Conservation (phyloP, 2,113 vertebrate species). For the Heptranchias perlo region DNA sequence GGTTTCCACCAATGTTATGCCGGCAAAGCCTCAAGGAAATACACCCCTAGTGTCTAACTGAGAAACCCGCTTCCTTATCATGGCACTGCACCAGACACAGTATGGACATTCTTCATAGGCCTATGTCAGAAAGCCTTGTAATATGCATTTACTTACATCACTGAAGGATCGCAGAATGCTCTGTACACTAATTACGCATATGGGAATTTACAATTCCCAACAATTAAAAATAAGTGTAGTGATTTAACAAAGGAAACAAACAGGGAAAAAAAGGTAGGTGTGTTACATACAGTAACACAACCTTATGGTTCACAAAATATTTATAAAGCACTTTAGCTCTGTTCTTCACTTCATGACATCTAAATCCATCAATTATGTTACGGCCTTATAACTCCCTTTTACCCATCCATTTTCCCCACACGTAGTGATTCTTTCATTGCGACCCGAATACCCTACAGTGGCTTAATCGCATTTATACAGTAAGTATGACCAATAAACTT, state of each 20-base stretch:
- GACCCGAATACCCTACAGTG: not conserved
- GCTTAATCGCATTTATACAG: no score
- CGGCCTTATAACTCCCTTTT: not conserved
- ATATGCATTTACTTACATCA: not conserved
- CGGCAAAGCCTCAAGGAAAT: not conserved
- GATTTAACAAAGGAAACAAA: not conserved
- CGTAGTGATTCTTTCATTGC: not conserved
- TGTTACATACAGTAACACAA: not conserved
- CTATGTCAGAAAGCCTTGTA: not conserved
- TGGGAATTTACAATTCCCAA: not conserved
- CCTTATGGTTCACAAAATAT: slow-evolving; percentile 18
- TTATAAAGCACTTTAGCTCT: not conserved
- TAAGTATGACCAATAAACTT: not conserved
- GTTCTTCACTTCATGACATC: not conserved
- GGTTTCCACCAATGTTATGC: not conserved
- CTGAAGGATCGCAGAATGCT: not conserved
- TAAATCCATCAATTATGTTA: slow-evolving; percentile 17
- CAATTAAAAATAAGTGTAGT: not conserved
- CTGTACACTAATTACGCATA: not conserved
- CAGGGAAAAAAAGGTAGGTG: not conserved
- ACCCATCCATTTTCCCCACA: not conserved
- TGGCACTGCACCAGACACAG: not conserved
- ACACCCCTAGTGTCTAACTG: not conserved
- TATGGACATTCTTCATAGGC: not conserved
- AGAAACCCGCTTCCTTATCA: not conserved